Base-by-base conservation (phyloP, 2,888 invertebrate species). In the Magallana nippona region DNA sequence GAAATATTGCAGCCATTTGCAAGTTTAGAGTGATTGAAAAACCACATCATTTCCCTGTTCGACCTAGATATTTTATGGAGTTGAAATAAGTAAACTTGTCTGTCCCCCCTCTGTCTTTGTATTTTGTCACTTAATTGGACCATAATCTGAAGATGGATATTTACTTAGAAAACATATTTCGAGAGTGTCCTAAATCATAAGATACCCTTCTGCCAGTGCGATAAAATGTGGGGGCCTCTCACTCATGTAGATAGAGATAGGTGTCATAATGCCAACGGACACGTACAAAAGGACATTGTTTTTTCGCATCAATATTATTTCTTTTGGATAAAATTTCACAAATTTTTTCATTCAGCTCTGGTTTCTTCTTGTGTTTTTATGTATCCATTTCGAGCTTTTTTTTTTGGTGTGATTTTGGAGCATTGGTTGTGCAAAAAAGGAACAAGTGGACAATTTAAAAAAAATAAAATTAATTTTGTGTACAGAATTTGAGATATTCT, bases 101-200 rank as follows among this genome's bases (percentile, higher is more conserved):
- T 71, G 71, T 27, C 22, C 27, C 15, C 15, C 71, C 60, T 10
- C 63, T 32, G 5, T 71, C 22, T 71, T 71, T 71, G 17, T 71
- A 71, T 71, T 71, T 71, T 71, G 71, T 71, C 71, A 71, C 71
- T 71, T 71, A 71, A 71, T 71, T 71, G 71, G 32, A 71, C 71
- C 71, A 71, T 71, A 71, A 71, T 71, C 71, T 71, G 22, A 71
- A 71, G 22, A 27, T 71, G 60, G 71, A 71, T 71, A 71, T 71
- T 71, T 71, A 71, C 71, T 22, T 71, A 71, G 71, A 71, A 71
- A 71, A 71, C 27, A 27, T 71, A 71, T 71, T 19, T 71, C 27
- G 17, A 71, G 71, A 71, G 71, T 27, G 71, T 22, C 71, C 27
- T 71, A 71, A 71, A 71, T 71, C 71, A 71, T 5, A 71, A 71